Base-by-base conservation (phyloP, 2,888 invertebrate species). In the Palloptera scutellata region DNA sequence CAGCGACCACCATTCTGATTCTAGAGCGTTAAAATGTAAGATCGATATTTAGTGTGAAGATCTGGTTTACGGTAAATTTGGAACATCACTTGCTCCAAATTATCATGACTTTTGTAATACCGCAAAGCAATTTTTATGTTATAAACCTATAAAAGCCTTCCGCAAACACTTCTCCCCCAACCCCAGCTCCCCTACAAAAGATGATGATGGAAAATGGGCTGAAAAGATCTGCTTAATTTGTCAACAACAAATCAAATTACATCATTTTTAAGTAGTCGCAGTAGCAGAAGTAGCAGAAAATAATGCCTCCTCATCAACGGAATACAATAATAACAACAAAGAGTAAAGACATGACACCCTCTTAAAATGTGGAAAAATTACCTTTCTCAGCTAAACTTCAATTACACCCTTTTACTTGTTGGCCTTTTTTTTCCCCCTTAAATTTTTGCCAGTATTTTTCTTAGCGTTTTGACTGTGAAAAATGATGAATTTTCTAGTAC, bases 241-340 rank as follows among this genome's bases (percentile, higher is more conserved):
- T 73, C 74, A 71, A 70, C 70, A 69, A 66, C 72, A 74, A 74
- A 74, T 73, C 73, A 73, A 73, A 73, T 74, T 74, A 73, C 61
- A 67, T 55, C 41, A 62, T 20, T 67, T 64, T 59, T 19, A 65
- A 65, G 61, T 41, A 67, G 54, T 30, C 12, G 30, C 11, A 55
- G 20, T 55, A 30, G 55, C 12, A 55, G 48, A 54, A 58, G 41
- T 45, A 55, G 30, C 59, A 70, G 64, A 70, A 59, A 45, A 60
- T 57, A 61, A 48, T 8, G 15, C 8, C n/a, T 5, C 13, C 48
- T 13, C 48, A 48, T 15, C 13, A 15, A 15, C 48, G 5, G 5
- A 48, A 15, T 48, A 13, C 13, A 58, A 17, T 40, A 13, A 13
- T n/a, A 51, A 43, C 42, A 51, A 64, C 15, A 53, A 45, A 58